Base-by-base conservation (phyloP, 37 sponge, comb jelly and placozoan species). In the Haliclona indistincta region DNA sequence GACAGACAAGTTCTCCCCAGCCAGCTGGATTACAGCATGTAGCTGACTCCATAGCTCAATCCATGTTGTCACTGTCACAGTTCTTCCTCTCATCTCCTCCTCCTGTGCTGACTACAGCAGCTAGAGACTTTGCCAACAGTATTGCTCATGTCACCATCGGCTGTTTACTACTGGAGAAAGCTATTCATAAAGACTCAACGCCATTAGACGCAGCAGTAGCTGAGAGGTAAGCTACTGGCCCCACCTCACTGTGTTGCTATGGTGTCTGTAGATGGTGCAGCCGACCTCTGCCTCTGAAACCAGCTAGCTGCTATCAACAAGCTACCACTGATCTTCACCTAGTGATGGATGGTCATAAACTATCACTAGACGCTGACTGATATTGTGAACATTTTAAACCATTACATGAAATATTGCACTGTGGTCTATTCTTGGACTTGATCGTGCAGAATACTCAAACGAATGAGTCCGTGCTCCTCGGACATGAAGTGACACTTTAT, bases 91-190 rank as follows among this genome's bases (percentile, higher is more conserved):
- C 5, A 28, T 42, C 39, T 1, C 81, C 74, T 52, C 47, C 69
- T 0, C 19, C 43, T 5, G 17, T 68, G 13, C 6, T 88, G 49
- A 67, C 74, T 7, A 47, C 22, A 17, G 95, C 95, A 0, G 87
- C 95, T 22, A 79, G 95, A 55, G 95, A 94, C 54, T 71, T 90
- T 34, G 73, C 88, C 29, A 60, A 77, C 63, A 74, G 76, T 30
- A 56, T 94, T 29, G 88, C 88, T 15, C 81, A 82, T 35, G 11
- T 94, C 15, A 83, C 71, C 75, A 87, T 79, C 2, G 80, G 88
- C 4, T 38, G 56, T 37, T 69, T 87, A 5, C 77, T 81, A 2
- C 7, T 87, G 20, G 88, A 87, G 51, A 82, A 87, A 25, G 88
- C 88, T 29, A 35, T 28, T 51, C 67, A 54, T 7, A 25, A 17